Conservation (phyloP, 1,140 invertebrate species). For the Varroa destructor region DNA sequence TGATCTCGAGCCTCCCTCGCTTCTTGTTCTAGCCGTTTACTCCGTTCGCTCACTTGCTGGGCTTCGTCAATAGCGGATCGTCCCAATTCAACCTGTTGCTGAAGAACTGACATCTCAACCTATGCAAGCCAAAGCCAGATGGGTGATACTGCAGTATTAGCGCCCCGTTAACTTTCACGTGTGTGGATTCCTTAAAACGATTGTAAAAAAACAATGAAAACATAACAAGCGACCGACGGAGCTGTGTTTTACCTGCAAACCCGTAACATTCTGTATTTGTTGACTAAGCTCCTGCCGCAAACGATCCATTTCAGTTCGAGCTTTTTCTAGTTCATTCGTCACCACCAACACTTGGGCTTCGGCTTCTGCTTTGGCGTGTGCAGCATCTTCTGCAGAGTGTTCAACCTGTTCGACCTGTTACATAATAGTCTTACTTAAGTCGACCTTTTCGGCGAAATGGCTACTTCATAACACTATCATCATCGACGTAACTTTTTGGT, state of each 20-base stretch:
- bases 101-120: background rate
- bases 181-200: too few relatives aligned
- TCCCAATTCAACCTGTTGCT: background rate
- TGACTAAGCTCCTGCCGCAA: conserved; percentile 9
- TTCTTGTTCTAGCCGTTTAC: conserved; percentile 2
- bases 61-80: conserved; percentile 3
- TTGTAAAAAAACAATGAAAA: too few relatives aligned
- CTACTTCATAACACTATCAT: background rate
- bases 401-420: background rate
- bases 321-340: conserved; percentile 10
- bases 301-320: background rate
- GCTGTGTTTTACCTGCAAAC: background rate
- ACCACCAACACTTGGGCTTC: conserved; percentile 16
- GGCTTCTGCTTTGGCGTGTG: background rate
- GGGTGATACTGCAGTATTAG: too few relatives aligned
- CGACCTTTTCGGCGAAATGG: too few relatives aligned
- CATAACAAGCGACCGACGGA: too few relatives aligned
- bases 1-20: background rate
- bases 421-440: too few relatives aligned
- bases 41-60: background rate
- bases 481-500: background rate
- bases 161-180: too few relatives aligned
- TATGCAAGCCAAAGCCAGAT: too few relatives aligned
- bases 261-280: conserved; percentile 7
- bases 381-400: background rate